Evolutionary conservation across 2,888 invertebrate genomes (phyloP), one percentile per base, ranked within the genome.

Genomic region (Idaea straminata): DNA sequence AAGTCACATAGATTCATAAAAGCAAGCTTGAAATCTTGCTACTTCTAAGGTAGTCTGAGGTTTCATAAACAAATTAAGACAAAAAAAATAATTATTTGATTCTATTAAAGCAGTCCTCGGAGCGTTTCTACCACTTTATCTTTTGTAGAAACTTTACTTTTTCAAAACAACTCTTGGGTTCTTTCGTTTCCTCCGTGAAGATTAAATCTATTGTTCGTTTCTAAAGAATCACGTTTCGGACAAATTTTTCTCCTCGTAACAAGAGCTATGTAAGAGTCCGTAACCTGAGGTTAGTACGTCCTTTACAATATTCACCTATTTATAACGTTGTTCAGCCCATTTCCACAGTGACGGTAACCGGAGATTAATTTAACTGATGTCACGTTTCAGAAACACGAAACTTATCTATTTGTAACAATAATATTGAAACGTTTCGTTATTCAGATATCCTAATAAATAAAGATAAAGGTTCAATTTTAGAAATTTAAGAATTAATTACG

Each of bases 191-290:
- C 81, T 75, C 77, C 80, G 82, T 81, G 84, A 83, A 89, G 86
- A 90, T 89, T 89, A 89, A 88, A 87, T 81, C 83, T 83, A 88
- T 89, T 90, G 87, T 88, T 83, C 84, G 82, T 87, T 88, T 84
- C 85, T 85, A 84, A 76, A 75, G 87, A 85, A 83, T 90, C 88
- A 82, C 80, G 83, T 89, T 89, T 86, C 90, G 83, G 83, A 85
- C 85, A 84, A 76, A 80, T 85, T 87, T 83, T 85, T 85, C 82
- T 80, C 82, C 81, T 77, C 79, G 84, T 84, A 85, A 88, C 77
- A 69, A 67, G 85, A 85, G 75, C 76, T 76, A 73, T 72, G 87
- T 80, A 86, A 88, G 75, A 77, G 72, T 71, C 13, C 47, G 89
- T 82, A 87, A 89, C 86, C 79, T 77, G 88, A 89, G 83, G 79